Evolutionary conservation across 2,797 vertebrate species (phyloP), one percentile per base, ranked within the genome.

Genomic region (Merluccius polli): DNA sequence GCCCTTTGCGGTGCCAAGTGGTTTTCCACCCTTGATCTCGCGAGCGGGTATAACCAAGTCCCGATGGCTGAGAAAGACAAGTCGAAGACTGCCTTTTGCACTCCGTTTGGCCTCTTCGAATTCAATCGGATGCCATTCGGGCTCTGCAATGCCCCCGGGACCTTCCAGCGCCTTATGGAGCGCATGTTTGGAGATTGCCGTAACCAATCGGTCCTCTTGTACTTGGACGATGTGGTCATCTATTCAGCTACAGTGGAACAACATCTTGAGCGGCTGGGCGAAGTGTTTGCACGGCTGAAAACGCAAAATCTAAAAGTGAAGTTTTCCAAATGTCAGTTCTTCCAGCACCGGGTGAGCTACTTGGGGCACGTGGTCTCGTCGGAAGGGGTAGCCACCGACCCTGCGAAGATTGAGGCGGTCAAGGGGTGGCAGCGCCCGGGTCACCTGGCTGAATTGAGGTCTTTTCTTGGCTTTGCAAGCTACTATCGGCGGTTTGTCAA

Each of bases 11-110:
- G 73, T 0, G 69, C 68, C 1, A 73, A 13, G 27, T 82, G 71
- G 77, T 77, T 79, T 38, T 82, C 71, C 2, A 73, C 18, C 1
- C 15, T 82, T 0, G 74, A 78, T 29, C 18, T 79, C 8, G 77
- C 63, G 1, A 78, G 80, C 68, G 68, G 74, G 0, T 81, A 76
- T 16, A 75, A 38, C 21, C 80, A 78, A 15, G 76, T 81, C 9
- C 2, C 18, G 0, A 36, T 78, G 16, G 48, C 48, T 16, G 77
- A 78, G n/a, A 52, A 70, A n/a, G 77, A 79, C n/a, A 27, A 12
- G 9, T 1, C 27, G 0, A 76, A 76, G 11, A 76, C 72, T 3
- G 74, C 59, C 0, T 77, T 82, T 13, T 79, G 74, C 24, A 78
- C 59, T 16, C 52, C 36, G 0, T 73, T 77, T 35, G 70, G 73